Evolutionary conservation across 2,888 invertebrate species (phyloP), one percentile per base, ranked within the genome.

Genomic region (Eledona agricola): DNA sequence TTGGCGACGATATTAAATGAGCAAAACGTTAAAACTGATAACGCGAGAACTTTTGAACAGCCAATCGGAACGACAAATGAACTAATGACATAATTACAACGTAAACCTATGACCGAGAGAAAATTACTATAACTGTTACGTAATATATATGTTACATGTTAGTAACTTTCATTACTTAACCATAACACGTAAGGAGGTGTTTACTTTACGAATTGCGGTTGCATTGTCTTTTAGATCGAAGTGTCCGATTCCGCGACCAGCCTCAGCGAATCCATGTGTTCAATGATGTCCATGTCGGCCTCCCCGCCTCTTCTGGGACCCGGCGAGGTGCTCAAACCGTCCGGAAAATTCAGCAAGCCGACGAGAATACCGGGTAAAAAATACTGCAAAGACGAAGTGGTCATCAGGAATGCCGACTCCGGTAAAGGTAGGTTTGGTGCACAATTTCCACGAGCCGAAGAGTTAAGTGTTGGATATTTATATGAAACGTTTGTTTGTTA

Each of bases 341-440:
- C 93, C 22, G 93, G 93, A 50, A 93, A 93, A 78, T 93, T 91
- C 77, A 80, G 85, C 38, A 90, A 90, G 75, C 93, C 93, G 23
- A 92, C 93, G 5, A 89, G 92, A 77, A 90, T 94, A 66, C 90
- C 93, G 34, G 93, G 93, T 64, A 94, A 94, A 78, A 93, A 91
- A 74, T 94, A 93, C 78, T 93, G 92, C 70, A 93, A 95, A 76
- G 95, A 96, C 74, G 96, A 96, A 79, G 91, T 71, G 58, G 90
- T 95, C 57, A 96, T 96, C 70, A 83, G 94, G 62, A 96, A 96
- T 77, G 91, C 93, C 57, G 96, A 96, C 78, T 95, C 94, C 38
- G 96, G 96, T 71, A 96, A 96, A 89, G 95, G 95, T 93, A 79
- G 76, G 56, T 47, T 34, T 12, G 6, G 29, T 10, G 13, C 9